These are phyloP conservation scores for Brachionus rotundiformis DNA, from an alignment of 1,140 invertebrate species.

Conservation along the genomic window DNA sequence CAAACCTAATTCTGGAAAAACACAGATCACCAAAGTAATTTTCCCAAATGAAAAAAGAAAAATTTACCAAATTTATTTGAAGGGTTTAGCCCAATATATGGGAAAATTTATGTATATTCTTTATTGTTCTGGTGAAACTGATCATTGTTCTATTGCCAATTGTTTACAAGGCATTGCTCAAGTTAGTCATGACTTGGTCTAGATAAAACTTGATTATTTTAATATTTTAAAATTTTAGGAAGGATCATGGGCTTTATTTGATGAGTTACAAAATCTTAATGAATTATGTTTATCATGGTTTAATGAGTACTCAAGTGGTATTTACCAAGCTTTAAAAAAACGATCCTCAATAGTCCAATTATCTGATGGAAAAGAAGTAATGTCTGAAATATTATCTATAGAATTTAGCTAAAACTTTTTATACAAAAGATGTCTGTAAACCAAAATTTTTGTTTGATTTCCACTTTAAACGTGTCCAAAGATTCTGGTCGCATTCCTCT, in stretches of 20 bases:
- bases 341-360: conserved; percentile 56
- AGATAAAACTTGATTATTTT: background rate
- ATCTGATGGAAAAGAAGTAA: conserved; percentile 61
- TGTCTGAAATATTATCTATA: conserved; percentile 9
- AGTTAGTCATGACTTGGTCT: conserved; percentile 54
- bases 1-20: conserved; percentile 60
- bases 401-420: background rate
- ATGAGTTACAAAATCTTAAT: conserved; percentile 59
- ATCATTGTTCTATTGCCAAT: conserved; percentile 57
- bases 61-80: conserved; percentile 49
- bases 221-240: conserved; percentile 56
- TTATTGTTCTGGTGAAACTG: conserved; percentile 57
- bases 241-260: conserved; percentile 63
- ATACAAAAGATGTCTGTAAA: conserved; percentile 57
- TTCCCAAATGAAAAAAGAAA: background rate
- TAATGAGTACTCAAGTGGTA: conserved; percentile 57
- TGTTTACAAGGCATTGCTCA: conserved; percentile 61
- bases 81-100: conserved; percentile 61
- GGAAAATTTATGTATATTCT: conserved; percentile 59
- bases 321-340: conserved; percentile 57
- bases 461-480: conserved; percentile 58
- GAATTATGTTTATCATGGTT: conserved; percentile 58
- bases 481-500: conserved; percentile 54
- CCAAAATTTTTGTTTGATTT: conserved; percentile 56
- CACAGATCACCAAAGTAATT: conserved; percentile 60